These are phyloP conservation scores for Ciconia maguari DNA, from an alignment of 2,113 vertebrate genomes.

Conservation along the genomic window DNA sequence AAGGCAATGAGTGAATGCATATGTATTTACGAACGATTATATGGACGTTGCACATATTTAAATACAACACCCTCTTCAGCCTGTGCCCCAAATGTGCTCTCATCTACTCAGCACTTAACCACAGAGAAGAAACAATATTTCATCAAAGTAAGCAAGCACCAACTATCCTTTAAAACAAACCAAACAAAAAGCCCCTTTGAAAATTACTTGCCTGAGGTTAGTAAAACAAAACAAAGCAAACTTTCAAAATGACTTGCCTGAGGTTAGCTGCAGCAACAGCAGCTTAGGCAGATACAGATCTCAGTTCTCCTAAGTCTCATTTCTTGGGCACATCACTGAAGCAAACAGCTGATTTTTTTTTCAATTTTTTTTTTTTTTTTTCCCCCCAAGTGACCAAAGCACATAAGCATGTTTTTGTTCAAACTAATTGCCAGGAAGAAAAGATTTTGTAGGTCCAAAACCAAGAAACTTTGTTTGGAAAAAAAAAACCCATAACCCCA, in stretches of 20 bases:
- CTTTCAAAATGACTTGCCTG: neutral
- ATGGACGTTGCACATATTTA: fast-evolving
- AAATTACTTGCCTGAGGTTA: neutral
- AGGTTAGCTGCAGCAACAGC: neutral
- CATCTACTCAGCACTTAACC: neutral
- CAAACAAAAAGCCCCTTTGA: neutral
- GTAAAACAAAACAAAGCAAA: neutral
- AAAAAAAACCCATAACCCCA: neutral
- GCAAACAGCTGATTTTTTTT: neutral
- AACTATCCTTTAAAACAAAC: neutral
- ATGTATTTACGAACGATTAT: neutral
- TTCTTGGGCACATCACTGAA: neutral
- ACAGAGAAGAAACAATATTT: neutral
- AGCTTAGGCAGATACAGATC: neutral
- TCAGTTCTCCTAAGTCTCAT: neutral
- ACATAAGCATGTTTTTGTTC: neutral
- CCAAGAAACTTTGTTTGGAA: neutral
- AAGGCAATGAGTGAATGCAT: neutral
- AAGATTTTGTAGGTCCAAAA: neutral
- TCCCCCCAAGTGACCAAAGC: neutral
- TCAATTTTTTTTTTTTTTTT: neutral
- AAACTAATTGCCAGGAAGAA: neutral
- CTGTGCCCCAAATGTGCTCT: neutral
- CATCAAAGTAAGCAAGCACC: neutral
- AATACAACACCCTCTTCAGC: neutral